Evolutionary conservation across 2,113 vertebrate species (phyloP), one percentile per base, ranked within the genome.

Genomic region (Seriola dumerili): DNA sequence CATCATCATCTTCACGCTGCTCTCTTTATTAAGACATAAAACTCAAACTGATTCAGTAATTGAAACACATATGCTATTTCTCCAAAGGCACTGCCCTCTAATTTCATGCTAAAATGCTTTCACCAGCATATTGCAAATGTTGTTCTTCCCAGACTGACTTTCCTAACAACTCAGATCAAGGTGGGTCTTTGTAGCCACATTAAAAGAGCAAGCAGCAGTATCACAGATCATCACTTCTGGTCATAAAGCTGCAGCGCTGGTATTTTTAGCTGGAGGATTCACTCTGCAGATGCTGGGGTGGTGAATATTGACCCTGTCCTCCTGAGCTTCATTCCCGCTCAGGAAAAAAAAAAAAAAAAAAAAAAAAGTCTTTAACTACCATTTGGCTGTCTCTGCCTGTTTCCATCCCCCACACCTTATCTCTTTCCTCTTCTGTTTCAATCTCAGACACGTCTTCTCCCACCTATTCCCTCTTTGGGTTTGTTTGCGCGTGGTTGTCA

Each of bases 211-310:
- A 86, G 77, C 81, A 34, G 81, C 82, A 67, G 75, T 40, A 84
- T 84, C 89, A 87, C 70, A 79, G 75, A 89, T 91, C 85, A 88
- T 93, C 90, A 80, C 81, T 76, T 90, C 84, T 85, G 91, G 71
- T 88, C 87, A 80, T 89, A 91, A 89, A 90, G 78, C 79, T 61
- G 85, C 67, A 50, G 80, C 2, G 7, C 9, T 32, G 82, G 78
- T 92, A 92, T 92, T 93, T 92, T 91, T 90, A 92, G 92, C 79
- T 0, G 32, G 46, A 85, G 64, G 86, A 84, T 86, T 78, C 85
- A 65, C 68, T 86, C 71, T 12, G 77, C 69, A 71, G 81, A 80
- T 38, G 40, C 59, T 1, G 1, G 68, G 77, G 71, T 32, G 67
- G 75, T 78, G 79, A 82, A 85, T 89, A 89, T 88, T 90, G 83